Conservation (phyloP, 2,888 invertebrate genomes). For the Litoditis marina region DNA sequence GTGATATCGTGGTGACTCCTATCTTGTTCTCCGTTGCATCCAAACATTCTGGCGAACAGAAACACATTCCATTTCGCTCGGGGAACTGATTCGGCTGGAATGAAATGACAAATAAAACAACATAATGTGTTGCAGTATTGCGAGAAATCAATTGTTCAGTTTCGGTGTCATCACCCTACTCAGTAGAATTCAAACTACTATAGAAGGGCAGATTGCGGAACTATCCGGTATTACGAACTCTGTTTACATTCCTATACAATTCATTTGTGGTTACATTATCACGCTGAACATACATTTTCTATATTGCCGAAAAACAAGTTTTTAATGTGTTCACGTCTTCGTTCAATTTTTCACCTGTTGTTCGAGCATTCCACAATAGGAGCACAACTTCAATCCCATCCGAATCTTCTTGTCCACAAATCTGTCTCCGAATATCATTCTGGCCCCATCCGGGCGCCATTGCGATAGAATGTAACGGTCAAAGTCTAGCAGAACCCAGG, state of each 20-base stretch:
- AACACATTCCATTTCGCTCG: conserved; percentile 20
- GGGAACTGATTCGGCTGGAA: conserved; percentile 36
- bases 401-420: conserved; percentile 42
- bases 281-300: too few relatives aligned
- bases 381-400: conserved; percentile 45
- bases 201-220: neutral
- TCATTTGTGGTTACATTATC: too few relatives aligned
- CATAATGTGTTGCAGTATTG: too few relatives aligned
- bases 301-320: too few relatives aligned
- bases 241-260: too few relatives aligned
- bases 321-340: neutral
- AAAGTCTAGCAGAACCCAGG: conserved; percentile 59
- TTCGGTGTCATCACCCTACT: too few relatives aligned
- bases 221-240: neutral
- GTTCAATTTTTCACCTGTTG: conserved; percentile 29
- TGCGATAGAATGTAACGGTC: conserved; percentile 54
- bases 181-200: neutral
- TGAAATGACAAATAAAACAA: neutral
- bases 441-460: conserved; percentile 54
- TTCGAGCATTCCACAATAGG: conserved; percentile 56
- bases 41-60: conserved; percentile 43
- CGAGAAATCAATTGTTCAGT: too few relatives aligned
- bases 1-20: neutral
- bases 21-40: conserved; percentile 11
- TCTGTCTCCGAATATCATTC: conserved; percentile 56